These are phyloP conservation scores for Cercocebus atys DNA, from an alignment of 2,113 vertebrate species.

Conservation along the genomic window DNA sequence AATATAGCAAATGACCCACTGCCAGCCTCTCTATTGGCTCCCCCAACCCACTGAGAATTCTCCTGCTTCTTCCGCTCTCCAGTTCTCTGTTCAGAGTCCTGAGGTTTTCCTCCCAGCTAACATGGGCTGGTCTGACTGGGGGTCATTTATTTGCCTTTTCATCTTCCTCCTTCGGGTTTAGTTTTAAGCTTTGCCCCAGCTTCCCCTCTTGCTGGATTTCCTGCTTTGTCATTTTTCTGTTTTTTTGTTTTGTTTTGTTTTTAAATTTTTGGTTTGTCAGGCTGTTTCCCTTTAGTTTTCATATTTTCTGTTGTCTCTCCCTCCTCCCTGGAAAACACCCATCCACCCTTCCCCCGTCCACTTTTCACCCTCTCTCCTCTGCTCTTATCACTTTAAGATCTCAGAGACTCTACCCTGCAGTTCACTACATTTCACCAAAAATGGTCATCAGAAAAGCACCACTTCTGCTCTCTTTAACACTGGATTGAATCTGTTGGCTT, in stretches of 20 bases:
- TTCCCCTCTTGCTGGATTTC: background rate
- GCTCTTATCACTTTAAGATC: background rate
- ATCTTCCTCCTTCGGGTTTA: constrained; percentile 11
- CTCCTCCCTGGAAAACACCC: background rate
- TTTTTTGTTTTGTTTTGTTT: background rate
- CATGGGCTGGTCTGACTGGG: background rate
- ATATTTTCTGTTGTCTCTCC: background rate
- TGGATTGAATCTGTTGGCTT: background rate
- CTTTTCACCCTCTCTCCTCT: background rate
- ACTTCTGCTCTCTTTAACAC: background rate
- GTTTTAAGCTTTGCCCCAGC: constrained; percentile 20
- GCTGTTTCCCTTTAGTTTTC: constrained; percentile 26
- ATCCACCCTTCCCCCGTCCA: background rate
- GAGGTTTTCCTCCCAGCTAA: background rate
- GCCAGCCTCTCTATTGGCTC: background rate
- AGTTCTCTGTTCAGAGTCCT: background rate
- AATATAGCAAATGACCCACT: background rate
- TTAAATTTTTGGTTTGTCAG: background rate
- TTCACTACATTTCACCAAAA: constrained; percentile 40
- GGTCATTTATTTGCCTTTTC: background rate
- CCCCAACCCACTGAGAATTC: background rate
- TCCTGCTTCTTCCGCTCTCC: background rate
- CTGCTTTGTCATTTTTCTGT: constrained; percentile 40
- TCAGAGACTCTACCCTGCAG: background rate
- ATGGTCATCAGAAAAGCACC: background rate